A percentile compares a stretch with the other conserved stretches of the same genome.
These are phyloP conservation scores for Penaeus vannamei DNA, from an alignment of 1,140 invertebrate genomes.

Conservation along the genomic window DNA sequence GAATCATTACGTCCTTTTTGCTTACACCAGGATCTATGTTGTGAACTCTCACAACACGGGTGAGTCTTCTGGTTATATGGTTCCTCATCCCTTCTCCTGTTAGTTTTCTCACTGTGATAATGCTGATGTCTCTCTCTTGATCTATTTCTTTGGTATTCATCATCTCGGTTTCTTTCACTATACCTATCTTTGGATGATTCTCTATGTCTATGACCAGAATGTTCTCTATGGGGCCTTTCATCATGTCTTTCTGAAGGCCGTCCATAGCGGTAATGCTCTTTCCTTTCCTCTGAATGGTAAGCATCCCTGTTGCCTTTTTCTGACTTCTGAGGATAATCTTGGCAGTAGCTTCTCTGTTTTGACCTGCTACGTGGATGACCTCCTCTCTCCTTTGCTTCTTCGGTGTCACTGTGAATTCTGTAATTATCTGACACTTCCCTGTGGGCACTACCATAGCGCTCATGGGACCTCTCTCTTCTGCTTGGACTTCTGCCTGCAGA, in stretches of 20 bases:
- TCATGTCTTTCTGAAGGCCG: too few species aligned
- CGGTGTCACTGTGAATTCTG: background rate
- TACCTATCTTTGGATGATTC: too few species aligned
- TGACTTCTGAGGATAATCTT: background rate
- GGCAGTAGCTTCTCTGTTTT: conserved; percentile 16
- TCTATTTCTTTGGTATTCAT: conserved; percentile 13
- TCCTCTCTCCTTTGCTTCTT: background rate
- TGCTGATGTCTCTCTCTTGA: conserved; percentile 19
- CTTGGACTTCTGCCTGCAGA: background rate
- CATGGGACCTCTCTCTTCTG: background rate
- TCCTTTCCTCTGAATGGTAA: background rate
- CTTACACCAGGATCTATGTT: conserved; percentile 52
- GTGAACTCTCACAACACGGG: conserved; percentile 59
- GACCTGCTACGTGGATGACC: conserved; percentile 4
- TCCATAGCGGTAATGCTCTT: too few species aligned
- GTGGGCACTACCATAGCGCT: too few species aligned
- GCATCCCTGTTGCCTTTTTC: conserved; percentile 4
- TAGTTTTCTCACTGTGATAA: background rate
- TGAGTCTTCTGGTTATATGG: conserved; percentile 29
- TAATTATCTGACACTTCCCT: background rate
- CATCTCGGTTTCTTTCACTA: too few species aligned
- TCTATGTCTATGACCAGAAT: too few species aligned
- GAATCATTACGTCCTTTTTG: conserved; percentile 23
- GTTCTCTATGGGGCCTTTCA: too few species aligned
- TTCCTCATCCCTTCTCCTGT: conserved; percentile 1